Evolutionary conservation across 2,797 vertebrate genomes (phyloP).

Genomic region (Propithecus deckenii): DNA sequence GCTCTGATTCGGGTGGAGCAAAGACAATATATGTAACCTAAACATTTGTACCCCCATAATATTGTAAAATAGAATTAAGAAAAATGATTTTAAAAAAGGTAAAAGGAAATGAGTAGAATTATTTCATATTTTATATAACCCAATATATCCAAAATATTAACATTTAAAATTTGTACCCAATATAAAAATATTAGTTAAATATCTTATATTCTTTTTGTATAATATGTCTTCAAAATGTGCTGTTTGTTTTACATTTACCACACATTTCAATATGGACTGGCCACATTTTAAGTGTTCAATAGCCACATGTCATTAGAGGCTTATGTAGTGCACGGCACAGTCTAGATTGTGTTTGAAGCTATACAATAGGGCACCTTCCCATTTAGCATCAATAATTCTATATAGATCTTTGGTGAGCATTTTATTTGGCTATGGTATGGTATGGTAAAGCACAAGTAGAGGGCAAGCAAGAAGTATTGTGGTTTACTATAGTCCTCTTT

Average conservation of each 20-base stretch:
- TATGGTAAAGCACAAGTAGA: neutral
- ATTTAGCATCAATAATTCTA: neutral
- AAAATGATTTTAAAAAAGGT: neutral
- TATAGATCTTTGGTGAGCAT: neutral
- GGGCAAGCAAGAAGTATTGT: neutral
- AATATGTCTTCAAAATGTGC: neutral
- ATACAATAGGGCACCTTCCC: neutral
- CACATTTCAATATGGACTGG: neutral
- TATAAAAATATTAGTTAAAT: neutral
- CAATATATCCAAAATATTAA: neutral
- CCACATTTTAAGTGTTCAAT: neutral
- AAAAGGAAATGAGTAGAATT: neutral
- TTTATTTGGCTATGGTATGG: neutral
- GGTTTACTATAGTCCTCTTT: constrained; percentile 54
- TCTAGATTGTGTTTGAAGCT: neutral
- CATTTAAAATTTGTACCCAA: neutral
- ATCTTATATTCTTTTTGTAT: neutral
- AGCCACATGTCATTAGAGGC: neutral
- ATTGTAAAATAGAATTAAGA: too few relatives aligned
- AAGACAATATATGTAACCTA: too few relatives aligned
- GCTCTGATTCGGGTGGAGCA: too few relatives aligned
- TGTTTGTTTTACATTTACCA: neutral
- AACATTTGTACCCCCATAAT: too few relatives aligned
- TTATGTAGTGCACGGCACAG: neutral
- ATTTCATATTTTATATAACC: constrained; percentile 1